Evolutionary conservation across 2,113 vertebrate species (phyloP).

Genomic region (Odocoileus hemionus): DNA sequence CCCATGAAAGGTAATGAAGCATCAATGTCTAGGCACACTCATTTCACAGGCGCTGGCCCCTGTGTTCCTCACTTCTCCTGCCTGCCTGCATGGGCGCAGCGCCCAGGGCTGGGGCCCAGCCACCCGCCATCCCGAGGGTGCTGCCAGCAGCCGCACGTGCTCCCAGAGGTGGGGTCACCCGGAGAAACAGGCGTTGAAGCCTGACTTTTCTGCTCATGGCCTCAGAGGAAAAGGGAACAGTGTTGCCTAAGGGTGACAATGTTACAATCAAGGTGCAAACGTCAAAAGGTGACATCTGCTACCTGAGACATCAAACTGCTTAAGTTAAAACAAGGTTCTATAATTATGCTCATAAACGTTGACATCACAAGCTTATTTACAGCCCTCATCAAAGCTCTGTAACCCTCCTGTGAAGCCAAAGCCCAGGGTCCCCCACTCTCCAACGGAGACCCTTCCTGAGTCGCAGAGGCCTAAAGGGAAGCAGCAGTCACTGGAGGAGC

Average conservation of each 20-base stretch:
- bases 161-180: background rate
- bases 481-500: background rate
- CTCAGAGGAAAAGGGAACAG: background rate
- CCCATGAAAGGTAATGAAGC: background rate
- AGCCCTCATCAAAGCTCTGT: background rate
- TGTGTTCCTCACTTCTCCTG: rapidly evolving
- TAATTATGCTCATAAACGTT: rapidly evolving
- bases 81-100: background rate
- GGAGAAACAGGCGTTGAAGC: background rate
- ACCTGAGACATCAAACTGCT: background rate
- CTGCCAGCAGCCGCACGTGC: background rate
- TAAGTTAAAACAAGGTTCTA: background rate
- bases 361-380: background rate
- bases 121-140: background rate
- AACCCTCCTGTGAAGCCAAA: background rate
- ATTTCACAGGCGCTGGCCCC: rapidly evolving
- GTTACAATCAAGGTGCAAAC: background rate
- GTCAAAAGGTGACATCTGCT: background rate
- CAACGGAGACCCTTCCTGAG: background rate
- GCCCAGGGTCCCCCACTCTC: background rate
- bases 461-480: background rate
- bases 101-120: background rate
- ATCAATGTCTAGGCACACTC: background rate
- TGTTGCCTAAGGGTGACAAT: background rate
- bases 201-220: background rate